Evolutionary conservation across 2,888 invertebrate genomes (phyloP), one percentile per base, ranked within the genome.

Genomic region (Tachina fera): DNA sequence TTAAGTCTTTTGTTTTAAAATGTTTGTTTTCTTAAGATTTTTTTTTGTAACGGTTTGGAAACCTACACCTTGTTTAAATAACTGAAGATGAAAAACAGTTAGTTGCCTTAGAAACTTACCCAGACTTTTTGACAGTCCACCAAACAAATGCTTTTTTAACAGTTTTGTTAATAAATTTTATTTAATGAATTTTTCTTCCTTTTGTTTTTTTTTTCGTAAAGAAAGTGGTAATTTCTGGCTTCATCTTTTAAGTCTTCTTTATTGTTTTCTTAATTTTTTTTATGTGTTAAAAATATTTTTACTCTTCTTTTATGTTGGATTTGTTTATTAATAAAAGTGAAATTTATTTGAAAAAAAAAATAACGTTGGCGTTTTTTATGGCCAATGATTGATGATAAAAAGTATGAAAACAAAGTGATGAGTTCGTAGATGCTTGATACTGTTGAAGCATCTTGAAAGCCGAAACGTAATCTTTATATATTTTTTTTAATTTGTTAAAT

Each of bases 371-470:
- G 31, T 53, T 43, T 76, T 65, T 19, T 41, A 39, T 53, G 22
- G 22, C 10, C 10, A 9, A 51, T 65, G 31, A 56, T 65, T 65
- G 56, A 51, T 65, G 65, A 65, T 43, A 63, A 53, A 43, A 81
- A 90, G 90, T 90, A 19, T 47, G 31, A 47, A 47, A 47, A 19
- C 16, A 45, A 61, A 47, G n/a, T 3, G 22, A 47, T 19, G 22
- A 47, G 16, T 22, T 45, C 8, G 43, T 9, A 13, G 16, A n/a
- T 47, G 9, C n/a, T 47, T 43, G 13, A 47, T 68, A 14, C 43
- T 43, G 9, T 11, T 63, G 31, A 4, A 19, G 43, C 13, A 13
- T 56, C 9, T 63, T 43, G 31, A 39, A 10, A 60, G 19, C 0
- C 9, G 4, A 31, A 31, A 31, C 31, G 31, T 31, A 31, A 31